phyloP scores from a whole-genome alignment of 2,113 vertebrate genomes.

The Gnathonemus longibarbis region DNA sequence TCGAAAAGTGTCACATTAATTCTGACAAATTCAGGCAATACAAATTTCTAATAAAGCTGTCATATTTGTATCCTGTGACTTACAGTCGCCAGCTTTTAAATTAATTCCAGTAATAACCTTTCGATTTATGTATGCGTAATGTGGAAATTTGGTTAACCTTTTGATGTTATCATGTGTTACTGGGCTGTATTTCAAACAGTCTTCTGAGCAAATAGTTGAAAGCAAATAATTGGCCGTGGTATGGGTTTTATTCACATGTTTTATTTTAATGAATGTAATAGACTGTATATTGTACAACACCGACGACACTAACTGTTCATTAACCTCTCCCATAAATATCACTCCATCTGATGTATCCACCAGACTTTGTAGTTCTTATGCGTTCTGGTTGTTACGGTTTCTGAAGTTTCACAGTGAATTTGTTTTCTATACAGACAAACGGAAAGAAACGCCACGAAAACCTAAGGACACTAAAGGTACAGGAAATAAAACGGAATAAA shows the following conservation, averaged over 20 bases:
- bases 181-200: constrained; percentile 7
- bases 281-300: background rate
- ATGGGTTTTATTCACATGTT: background rate
- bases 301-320: background rate
- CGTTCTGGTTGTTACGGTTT: background rate
- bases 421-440: constrained; percentile 9
- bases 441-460: background rate
- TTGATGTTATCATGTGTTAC: constrained; percentile 10
- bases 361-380: background rate
- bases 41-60: constrained; percentile 44
- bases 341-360: background rate
- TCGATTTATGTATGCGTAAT: constrained; percentile 33
- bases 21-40: constrained; percentile 37
- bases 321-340: background rate
- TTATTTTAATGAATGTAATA: background rate
- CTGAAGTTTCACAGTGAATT: background rate
- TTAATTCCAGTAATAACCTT: constrained; percentile 34
- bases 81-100: constrained; percentile 32
- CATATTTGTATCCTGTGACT: constrained; percentile 34
- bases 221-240: background rate
- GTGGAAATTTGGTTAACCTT: constrained; percentile 21
- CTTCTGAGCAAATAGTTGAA: constrained; percentile 1
- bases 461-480: background rate
- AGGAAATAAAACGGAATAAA: background rate
- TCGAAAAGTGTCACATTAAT: constrained; percentile 39